Evolutionary conservation across 2,797 vertebrate species (phyloP), one percentile per base, ranked within the genome.

Genomic region (Myotis findleyi): DNA sequence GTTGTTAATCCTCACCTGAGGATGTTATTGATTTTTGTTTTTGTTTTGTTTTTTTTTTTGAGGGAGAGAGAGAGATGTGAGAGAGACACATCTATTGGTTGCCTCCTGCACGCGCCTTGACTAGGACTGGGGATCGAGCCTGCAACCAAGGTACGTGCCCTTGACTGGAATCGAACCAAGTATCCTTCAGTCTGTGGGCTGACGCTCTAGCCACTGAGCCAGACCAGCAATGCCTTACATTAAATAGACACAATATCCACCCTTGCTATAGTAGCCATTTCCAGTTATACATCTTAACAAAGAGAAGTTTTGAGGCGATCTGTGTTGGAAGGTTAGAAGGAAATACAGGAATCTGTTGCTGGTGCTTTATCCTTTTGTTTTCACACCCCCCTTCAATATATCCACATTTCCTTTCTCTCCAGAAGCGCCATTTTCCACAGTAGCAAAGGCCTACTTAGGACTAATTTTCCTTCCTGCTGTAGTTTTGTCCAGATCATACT

Each of bases 281-380:
- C 57, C 75, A 93, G 41, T 73, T 76, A 91, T 41, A 30, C 53
- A 73, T 87, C 83, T 94, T 47, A 94, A 92, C 62, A 71, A 79
- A 91, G n/a, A 53, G 33, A 88, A 59, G n/a, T 64, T 84, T 93
- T 41, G 33, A 83, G 30, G 41, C 57, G 3, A 33, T 90, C 21
- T 75, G 30, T 41, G 18, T 59, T 80, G 79, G 76, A 30, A 13
- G 8, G 25, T 41, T 36, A 88, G 55, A 81, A 59, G 49, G 30
- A 89, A 88, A 85, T 51, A 93, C 84, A 80, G 38, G 20, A 72
- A 25, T 51, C 51, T 12, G 53, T 79, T 88, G 8, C 57, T 27
- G 27, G 33, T 36, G 71, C 18, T 41, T 57, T 47, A 33, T n/a
- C n/a, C 33, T 90, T 88, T 83, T 83, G n/a, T 14, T 79, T 64